Evolutionary conservation across 2,888 invertebrate genomes (phyloP).

Genomic region (Aradus depressus): DNA sequence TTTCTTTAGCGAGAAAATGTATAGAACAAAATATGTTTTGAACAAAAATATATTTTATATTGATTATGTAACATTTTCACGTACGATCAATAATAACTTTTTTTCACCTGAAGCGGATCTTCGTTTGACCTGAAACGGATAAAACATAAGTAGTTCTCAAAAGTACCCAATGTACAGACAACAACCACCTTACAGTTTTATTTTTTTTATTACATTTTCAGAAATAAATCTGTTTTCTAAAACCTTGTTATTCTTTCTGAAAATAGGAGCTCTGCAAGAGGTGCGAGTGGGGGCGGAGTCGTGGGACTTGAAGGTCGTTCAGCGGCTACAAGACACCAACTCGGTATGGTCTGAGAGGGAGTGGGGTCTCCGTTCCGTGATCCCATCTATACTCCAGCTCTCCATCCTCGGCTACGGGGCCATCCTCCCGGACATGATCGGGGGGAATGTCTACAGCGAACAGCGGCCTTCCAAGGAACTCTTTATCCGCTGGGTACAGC

Average conservation of each 20-base stretch:
- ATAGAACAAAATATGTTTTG: no score
- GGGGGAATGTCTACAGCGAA: constrained; percentile 52
- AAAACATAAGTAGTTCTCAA: not conserved
- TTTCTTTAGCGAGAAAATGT: no score
- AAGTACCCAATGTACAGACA: not conserved
- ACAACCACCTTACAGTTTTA: not conserved
- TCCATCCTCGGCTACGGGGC: constrained; percentile 55
- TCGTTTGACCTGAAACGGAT: not conserved
- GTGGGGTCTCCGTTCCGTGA: constrained; percentile 58
- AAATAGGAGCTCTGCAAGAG: constrained; percentile 45
- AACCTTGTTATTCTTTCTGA: not conserved
- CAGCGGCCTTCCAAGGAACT: constrained; percentile 49
- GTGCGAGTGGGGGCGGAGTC: constrained; percentile 59
- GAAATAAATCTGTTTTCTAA: not conserved
- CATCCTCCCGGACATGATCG: constrained; percentile 71
- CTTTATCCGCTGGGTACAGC: constrained; percentile 68
- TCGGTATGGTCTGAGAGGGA: constrained; percentile 51
- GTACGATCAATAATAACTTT: not conserved
- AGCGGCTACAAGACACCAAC: constrained; percentile 69
- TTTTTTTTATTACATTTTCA: not conserved
- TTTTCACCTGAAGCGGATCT: not conserved
- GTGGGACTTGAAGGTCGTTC: constrained; percentile 57
- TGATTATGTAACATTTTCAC: no score
- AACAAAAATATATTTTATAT: no score
- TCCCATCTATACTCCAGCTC: constrained; percentile 57